Evolutionary conservation across 92 coral and sea anemone species (phyloP).

Genomic region (Ricordea florida): DNA sequence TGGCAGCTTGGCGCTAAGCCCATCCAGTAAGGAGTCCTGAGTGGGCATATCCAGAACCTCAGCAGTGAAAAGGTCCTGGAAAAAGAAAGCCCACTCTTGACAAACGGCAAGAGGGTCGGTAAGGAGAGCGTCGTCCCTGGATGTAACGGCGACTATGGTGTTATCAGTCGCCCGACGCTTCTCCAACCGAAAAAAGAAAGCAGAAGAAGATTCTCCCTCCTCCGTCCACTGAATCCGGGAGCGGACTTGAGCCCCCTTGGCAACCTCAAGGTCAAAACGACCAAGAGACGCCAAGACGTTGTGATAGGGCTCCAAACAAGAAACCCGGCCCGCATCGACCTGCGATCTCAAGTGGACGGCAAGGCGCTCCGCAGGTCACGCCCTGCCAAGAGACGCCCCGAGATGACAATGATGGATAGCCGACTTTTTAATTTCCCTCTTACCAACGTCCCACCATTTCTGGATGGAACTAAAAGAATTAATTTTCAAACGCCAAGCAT

Average conservation of each 20-base stretch:
- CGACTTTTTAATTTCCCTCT: not conserved
- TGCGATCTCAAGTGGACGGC: not conserved
- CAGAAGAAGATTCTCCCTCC: conserved; percentile 26
- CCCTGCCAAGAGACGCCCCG: not conserved
- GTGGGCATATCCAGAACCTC: too few relatives aligned
- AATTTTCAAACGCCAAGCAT: not conserved
- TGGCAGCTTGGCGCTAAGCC: too few relatives aligned
- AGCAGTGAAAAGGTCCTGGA: not conserved
- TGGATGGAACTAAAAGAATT: not conserved
- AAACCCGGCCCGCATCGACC: not conserved
- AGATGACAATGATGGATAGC: not conserved
- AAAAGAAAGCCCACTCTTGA: not conserved
- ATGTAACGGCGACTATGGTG: not conserved
- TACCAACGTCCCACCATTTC: conserved; percentile 37
- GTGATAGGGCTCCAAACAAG: not conserved
- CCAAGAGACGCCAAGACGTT: not conserved
- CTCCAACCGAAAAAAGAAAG: not conserved
- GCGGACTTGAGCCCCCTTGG: not conserved
- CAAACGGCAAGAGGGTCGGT: not conserved
- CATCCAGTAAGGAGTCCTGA: too few relatives aligned
- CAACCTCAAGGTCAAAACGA: not conserved
- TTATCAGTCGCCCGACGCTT: not conserved
- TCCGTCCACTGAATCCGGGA: not conserved
- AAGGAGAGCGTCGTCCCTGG: not conserved
- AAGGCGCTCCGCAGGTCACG: not conserved